These are phyloP conservation scores for Hartigia nigra DNA, from an alignment of 2,888 invertebrate genomes.

Conservation along the genomic window DNA sequence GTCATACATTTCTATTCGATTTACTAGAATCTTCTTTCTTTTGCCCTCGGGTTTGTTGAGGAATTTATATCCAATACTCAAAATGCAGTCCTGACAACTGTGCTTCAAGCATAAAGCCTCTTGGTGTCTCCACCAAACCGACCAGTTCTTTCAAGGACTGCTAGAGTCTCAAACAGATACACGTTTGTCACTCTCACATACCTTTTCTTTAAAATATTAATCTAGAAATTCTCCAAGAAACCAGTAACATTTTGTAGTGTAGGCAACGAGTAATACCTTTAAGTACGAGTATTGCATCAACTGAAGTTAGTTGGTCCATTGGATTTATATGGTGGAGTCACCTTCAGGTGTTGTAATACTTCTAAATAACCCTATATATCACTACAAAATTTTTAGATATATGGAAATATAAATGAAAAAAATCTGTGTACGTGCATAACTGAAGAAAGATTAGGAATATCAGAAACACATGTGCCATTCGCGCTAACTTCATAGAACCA, in stretches of 20 bases:
- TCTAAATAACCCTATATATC: not conserved
- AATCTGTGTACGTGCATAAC: too few species aligned
- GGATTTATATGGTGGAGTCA: not conserved
- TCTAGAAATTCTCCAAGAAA: not conserved
- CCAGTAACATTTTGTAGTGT: not conserved
- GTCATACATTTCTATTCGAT: not conserved
- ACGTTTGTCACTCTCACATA: not conserved
- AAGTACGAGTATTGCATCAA: not conserved
- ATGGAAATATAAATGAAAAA: not conserved
- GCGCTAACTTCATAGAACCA: too few species aligned
- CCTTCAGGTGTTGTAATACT: not conserved
- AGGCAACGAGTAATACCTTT: not conserved
- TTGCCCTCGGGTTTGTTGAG: not conserved
- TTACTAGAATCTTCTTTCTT: not conserved
- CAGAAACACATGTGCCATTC: too few species aligned
- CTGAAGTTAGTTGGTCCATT: not conserved
- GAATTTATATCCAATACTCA: not conserved
- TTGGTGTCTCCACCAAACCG: not conserved
- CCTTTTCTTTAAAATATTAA: not conserved
- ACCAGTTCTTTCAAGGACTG: slow-evolving; percentile 1
- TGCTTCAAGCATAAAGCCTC: not conserved
- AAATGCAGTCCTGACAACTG: not conserved
- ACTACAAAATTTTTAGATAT: too few species aligned
- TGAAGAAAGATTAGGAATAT: not conserved
- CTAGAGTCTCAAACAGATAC: not conserved